phyloP scores from a whole-genome alignment of 2,113 vertebrate genomes.

The Pangasianodon gigas region DNA sequence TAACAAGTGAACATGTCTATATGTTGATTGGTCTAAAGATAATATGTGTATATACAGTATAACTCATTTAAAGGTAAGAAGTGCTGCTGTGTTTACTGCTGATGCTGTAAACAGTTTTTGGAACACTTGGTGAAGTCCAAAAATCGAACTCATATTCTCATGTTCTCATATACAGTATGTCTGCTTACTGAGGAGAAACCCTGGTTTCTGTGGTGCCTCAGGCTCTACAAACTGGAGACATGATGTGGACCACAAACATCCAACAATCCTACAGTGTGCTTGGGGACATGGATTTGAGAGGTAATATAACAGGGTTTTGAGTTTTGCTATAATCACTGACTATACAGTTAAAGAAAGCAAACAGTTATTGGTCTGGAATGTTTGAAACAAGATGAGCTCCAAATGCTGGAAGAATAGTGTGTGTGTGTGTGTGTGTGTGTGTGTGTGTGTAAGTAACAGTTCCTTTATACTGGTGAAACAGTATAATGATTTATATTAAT shows the following conservation, averaged over 20 bases:
- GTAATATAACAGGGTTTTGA: no score
- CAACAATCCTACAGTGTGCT: no score
- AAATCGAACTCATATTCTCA: neutral
- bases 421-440: neutral
- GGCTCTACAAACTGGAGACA: no score
- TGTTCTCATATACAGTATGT: neutral
- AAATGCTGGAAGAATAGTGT: neutral
- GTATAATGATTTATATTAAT: neutral
- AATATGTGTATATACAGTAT: no score
- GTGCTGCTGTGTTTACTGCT: no score
- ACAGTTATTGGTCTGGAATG: neutral
- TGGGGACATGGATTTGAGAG: no score
- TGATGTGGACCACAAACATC: no score
- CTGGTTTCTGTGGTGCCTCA: no score
- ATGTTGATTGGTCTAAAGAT: no score
- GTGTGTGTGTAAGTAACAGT: neutral
- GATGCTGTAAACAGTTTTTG: no score
- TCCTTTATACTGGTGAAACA: neutral
- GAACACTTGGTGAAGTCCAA: neutral
- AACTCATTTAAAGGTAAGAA: no score
- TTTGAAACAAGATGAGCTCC: neutral
- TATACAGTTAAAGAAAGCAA: neutral
- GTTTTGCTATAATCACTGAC: neutral
- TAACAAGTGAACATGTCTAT: no score
- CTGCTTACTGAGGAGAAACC: neutral